Base-by-base conservation (phyloP, 2,888 invertebrate species). In the Epirrita christyi region DNA sequence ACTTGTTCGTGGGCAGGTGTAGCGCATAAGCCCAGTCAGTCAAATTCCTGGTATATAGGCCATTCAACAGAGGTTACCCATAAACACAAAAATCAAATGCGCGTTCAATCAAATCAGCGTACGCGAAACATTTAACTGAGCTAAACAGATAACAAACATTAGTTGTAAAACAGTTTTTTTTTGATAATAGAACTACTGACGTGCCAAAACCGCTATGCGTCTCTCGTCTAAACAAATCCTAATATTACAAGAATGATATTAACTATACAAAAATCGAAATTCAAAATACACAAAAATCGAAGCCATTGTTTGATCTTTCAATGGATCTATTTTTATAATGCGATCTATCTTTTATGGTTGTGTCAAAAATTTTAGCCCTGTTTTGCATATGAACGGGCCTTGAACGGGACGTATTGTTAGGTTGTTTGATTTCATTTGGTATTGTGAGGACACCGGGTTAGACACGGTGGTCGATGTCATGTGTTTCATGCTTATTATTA, bases 331-430 rank as follows among this genome's bases (percentile, higher is more conserved):
- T 85, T 81, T 80, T 76, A 75, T 75, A 80, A 81, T 75, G 70
- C 75, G 84, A 87, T 85, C 85, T 80, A 85, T 87, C 89, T 86
- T 85, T 87, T 88, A 85, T 88, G 82, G 83, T 79, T 83, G 79
- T 82, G 88, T 88, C 90, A 88, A 73, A 78, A 76, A 71, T 72
- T 70, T 67, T 63, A 80, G 81, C 76, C 75, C 83, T 76, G 68
- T 75, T 91, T 91, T 90, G 87, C 90, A 91, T 91, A 89, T 88
- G 86, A 91, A 91, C 58, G 64, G 76, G 51, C 51, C 29, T 36
- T 86, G 84, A 86, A 86, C 58, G 64, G 72, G 42, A 59, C 78
- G 80, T 78, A 80, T 76, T 73, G 76, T 73, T 68, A 61, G 64
- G 34, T 60, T 67, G 64, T 64, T 55, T 61, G 55, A 55, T 59